These are phyloP conservation scores for Hirudinaria manillensis DNA, from an alignment of 2,888 invertebrate species.

Conservation along the genomic window DNA sequence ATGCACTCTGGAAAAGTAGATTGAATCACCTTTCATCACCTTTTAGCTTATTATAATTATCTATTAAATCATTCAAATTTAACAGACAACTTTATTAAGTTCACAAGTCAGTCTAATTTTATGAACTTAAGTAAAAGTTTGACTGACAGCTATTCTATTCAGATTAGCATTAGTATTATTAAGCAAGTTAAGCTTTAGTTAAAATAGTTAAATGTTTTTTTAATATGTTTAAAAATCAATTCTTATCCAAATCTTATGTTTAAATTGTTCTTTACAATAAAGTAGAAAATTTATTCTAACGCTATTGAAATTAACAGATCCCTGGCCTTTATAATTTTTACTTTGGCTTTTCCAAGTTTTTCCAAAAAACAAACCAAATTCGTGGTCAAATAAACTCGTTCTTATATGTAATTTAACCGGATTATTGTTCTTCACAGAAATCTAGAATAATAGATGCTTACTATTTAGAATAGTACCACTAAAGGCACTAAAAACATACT, in stretches of 20 bases:
- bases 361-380: conserved; percentile 52
- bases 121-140: no score
- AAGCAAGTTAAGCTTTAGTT: no score
- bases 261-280: no score
- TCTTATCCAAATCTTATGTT: no score
- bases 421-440: not conserved
- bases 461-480: not conserved
- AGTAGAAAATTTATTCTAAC: not conserved
- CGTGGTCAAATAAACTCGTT: conserved; percentile 47
- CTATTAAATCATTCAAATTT: not conserved
- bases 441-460: not conserved
- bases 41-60: no score
- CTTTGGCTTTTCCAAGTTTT: conserved; percentile 50
- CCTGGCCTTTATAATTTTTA: conserved; percentile 2
- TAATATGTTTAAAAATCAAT: no score
- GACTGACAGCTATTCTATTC: no score
- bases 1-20: not conserved
- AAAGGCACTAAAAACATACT: not conserved
- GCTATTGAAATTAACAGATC: conserved; percentile 9
- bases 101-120: no score
- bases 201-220: no score
- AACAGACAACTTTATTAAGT: no score
- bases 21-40: no score
- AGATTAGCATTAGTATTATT: no score
- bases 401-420: not conserved